phyloP scores from a whole-genome alignment of 2,888 invertebrate genomes.

The Galeruca laticollis region DNA sequence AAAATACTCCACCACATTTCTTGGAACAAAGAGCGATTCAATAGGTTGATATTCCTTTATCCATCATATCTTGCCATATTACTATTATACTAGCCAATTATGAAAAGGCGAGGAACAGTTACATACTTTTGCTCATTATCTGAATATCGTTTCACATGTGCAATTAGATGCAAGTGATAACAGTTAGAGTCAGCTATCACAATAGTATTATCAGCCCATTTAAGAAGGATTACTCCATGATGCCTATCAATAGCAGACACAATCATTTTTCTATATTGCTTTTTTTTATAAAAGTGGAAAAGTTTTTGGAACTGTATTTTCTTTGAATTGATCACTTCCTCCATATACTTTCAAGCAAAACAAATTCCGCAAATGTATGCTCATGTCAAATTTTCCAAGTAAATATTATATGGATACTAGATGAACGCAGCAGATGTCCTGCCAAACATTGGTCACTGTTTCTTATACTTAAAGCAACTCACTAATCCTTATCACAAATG shows the following conservation, averaged over 20 bases:
- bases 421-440: too few relatives aligned
- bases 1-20: constrained; percentile 42
- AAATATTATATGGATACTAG: too few relatives aligned
- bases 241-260: not conserved
- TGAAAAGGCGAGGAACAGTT: not conserved
- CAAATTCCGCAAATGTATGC: not conserved
- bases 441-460: too few relatives aligned
- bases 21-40: constrained; percentile 30
- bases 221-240: not conserved
- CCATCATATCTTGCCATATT: constrained; percentile 36
- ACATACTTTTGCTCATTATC: not conserved
- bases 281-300: not conserved
- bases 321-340: not conserved
- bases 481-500: too few relatives aligned
- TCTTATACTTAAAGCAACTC: too few relatives aligned
- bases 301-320: too few relatives aligned
- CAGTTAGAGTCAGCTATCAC: not conserved
- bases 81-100: not conserved
- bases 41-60: too few relatives aligned
- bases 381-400: not conserved
- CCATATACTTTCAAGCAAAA: not conserved
- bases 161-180: too few relatives aligned
- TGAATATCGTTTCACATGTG: too few relatives aligned
- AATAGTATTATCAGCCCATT: not conserved
- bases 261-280: not conserved